These are phyloP conservation scores for Camelus bactrianus DNA, from an alignment of 2,113 vertebrate genomes.

Conservation along the genomic window DNA sequence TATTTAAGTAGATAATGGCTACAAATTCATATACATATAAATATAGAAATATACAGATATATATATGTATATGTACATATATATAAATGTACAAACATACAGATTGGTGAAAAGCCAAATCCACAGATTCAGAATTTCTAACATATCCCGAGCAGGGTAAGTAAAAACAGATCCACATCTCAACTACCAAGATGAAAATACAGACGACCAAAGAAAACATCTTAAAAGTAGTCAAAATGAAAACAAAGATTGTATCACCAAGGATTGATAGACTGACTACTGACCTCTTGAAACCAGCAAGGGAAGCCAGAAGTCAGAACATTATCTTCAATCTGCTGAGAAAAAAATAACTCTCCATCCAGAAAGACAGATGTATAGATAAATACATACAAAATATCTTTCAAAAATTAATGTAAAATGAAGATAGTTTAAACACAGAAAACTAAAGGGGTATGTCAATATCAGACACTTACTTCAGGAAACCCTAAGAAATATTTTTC, in stretches of 20 bases:
- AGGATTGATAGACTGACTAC: background rate
- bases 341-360: background rate
- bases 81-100: background rate
- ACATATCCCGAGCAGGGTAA: background rate
- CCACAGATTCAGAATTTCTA: background rate
- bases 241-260: background rate
- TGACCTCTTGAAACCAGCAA: background rate
- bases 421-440: background rate
- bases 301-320: background rate
- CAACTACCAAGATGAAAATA: background rate
- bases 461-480: background rate
- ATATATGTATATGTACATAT: background rate
- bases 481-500: background rate
- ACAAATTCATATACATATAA: background rate
- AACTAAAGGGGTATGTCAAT: background rate
- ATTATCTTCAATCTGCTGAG: background rate
- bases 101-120: background rate
- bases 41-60: background rate
- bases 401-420: constrained; percentile 28
- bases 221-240: background rate
- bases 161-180: background rate
- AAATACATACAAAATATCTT: background rate
- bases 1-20: background rate
- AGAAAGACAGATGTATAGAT: background rate
- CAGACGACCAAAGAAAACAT: background rate